Evolutionary conservation across 2,113 vertebrate species (phyloP), one percentile per base, ranked within the genome.

Genomic region (Passer domesticus): DNA sequence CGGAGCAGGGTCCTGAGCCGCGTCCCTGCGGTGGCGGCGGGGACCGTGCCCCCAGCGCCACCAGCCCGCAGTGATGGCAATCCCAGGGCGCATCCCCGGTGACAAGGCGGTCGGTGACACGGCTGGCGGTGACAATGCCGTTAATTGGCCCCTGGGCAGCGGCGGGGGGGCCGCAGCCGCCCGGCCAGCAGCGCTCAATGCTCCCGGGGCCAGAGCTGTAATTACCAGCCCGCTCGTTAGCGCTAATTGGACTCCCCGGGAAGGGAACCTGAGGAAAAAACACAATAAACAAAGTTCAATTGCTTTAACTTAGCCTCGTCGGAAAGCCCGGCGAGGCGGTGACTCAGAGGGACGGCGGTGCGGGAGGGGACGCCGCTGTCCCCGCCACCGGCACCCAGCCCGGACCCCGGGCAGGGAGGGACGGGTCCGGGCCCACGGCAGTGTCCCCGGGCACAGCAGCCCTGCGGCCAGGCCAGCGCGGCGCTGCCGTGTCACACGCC

Each of bases 1-100:
- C 12, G 2, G 8, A 22, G 1, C 0, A 0, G 25, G 22, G 9
- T 8, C 20, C 66, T 14, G 53, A 0, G 28, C 15, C 27, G 14
- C 7, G 30, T 13, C 22, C 12, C 50, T 1, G 52, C 62, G 0
- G 3, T 7, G 55, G 44, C 13, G 1, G 3, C 0, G 3, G 79
- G 67, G 64, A 33, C 14, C 1, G 76, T 21, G 22, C 10, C 4
- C 4, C 15, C n/a, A 5, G 37, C 10, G 55, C 56, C 66, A 12
- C 24, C 47, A 10, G 59, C 63, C 7, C 10, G 1, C 76, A 1
- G 14, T 1, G 13, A 2, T 4, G 64, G 7, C 2, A 2, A 7
- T 43, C 74, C 50, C 74, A 2, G 24, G 2, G 22, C 46, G 41
- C 16, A 3, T 2, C 69, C 0, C 4, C 23, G 2, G 35, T 13